Base-by-base conservation (phyloP, 2,797 vertebrate species). In the Chelmon rostratus region DNA sequence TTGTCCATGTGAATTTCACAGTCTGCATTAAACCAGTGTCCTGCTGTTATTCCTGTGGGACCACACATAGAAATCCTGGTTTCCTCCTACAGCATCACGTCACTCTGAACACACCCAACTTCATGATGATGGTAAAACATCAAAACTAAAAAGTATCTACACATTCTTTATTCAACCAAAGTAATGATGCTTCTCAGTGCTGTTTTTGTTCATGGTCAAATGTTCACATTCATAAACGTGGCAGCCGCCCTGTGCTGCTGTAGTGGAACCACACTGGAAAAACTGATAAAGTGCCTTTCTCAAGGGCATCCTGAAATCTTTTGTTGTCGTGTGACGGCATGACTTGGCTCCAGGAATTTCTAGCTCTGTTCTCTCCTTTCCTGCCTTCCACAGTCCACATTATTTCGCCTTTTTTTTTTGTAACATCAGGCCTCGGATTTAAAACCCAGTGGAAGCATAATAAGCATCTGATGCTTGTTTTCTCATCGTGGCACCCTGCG, bases 241-340 rank as follows among this genome's bases (percentile, higher is more conserved):
- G n/a, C 56, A 58, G 67, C 49, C 37, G 15, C n/a, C 10, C 37
- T 16, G 37, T 7, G 18, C 12, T 23, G 40, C 25, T 58, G 18
- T 4, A 37, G 64, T 59, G 52, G 13, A 46, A 35, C 59, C 6
- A 58, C 31, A 31, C 5, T 18, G 52, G 23, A 31, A 35, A 35
- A 68, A 44, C 15, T 8, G 11, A 6, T 37, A 12, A 74, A 61
- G 47, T 52, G 47, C 21, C 13, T 57, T 44, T 33, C 50, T 82
- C 37, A 56, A 69, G 68, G 81, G 38, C 52, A 82, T 75, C 68
- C 21, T 37, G 42, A 70, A 38, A 15, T 81, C 42, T 66, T 81
- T 47, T 71, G 31, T 42, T 28, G 44, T 67, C 72, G 87, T 73
- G 79, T 81, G 76, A 86, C 49, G 1, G 9, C 42, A 76, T 66